Evolutionary conservation across 2,797 vertebrate genomes (phyloP).

Genomic region (Okamejei kenojei): DNA sequence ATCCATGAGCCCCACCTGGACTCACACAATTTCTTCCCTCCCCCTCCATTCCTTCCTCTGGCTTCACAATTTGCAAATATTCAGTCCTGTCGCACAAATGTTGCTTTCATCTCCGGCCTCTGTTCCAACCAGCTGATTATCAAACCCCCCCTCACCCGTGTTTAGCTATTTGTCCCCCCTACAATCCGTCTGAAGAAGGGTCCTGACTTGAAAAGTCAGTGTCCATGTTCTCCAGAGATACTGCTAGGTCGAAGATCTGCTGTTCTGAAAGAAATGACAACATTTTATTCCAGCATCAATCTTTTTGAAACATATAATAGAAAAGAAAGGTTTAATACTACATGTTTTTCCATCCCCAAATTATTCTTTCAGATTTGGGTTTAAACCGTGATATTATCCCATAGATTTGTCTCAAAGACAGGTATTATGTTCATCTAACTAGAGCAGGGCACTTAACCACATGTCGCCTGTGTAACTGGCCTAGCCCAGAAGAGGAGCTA

Average conservation of each 20-base stretch:
- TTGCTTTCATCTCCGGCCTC: too few species aligned
- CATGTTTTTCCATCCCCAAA: not conserved
- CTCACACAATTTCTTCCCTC: too few species aligned
- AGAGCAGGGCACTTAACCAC: not conserved
- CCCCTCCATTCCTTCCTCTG: too few species aligned
- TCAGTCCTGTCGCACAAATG: too few species aligned
- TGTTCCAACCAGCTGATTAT: too few species aligned
- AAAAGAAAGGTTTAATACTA: not conserved
- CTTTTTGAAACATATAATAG: not conserved
- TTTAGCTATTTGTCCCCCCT: too few species aligned
- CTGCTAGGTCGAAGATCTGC: not conserved
- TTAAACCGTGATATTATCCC: not conserved
- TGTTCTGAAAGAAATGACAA: not conserved
- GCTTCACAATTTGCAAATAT: too few species aligned
- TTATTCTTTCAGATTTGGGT: not conserved
- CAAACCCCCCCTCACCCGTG: too few species aligned
- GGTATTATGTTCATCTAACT: not conserved
- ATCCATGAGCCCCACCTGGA: too few species aligned
- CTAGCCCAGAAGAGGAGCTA: constrained; percentile 47
- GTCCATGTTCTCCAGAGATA: too few species aligned
- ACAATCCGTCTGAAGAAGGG: too few species aligned
- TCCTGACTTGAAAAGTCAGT: too few species aligned
- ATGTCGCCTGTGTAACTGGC: constrained; percentile 50
- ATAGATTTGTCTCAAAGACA: not conserved
- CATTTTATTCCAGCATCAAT: not conserved